phyloP scores from a whole-genome alignment of 2,113 vertebrate species.

The Mesembrinibis cayennensis region DNA sequence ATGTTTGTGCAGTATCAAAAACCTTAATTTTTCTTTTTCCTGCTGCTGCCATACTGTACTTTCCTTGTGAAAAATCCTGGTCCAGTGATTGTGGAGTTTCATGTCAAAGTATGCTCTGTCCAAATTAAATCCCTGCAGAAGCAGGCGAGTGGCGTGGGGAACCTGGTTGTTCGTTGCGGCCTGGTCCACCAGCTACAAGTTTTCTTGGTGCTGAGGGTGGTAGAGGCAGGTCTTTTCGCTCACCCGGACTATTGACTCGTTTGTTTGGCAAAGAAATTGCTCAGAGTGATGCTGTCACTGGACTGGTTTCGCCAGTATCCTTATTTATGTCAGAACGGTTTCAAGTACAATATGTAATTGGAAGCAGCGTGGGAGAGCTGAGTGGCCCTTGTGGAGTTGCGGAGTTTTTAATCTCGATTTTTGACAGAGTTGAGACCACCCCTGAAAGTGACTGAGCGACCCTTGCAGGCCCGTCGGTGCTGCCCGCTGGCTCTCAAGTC shows the following conservation, averaged over 20 bases:
- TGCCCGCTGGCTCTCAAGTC: neutral
- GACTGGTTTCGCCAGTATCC: neutral
- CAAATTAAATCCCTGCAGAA: neutral
- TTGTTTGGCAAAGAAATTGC: neutral
- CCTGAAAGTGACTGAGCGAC: neutral
- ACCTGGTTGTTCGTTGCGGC: neutral
- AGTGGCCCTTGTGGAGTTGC: neutral
- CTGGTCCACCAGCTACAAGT: fast-evolving
- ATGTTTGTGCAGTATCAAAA: neutral
- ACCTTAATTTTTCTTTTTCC: neutral
- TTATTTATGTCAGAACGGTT: neutral
- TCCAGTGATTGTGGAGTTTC: neutral
- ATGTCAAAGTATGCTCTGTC: neutral
- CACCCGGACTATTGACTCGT: neutral
- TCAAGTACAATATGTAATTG: neutral
- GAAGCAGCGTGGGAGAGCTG: neutral
- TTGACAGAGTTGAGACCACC: neutral
- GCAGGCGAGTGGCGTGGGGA: neutral
- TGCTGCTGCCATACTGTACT: neutral
- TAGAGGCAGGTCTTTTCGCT: neutral
- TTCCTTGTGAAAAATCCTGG: neutral
- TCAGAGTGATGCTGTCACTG: neutral
- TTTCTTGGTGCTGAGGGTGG: neutral
- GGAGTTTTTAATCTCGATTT: neutral
- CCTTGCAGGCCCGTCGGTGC: neutral